phyloP scores from a whole-genome alignment of 2,113 vertebrate genomes.

The Eptesicus fuscus region DNA sequence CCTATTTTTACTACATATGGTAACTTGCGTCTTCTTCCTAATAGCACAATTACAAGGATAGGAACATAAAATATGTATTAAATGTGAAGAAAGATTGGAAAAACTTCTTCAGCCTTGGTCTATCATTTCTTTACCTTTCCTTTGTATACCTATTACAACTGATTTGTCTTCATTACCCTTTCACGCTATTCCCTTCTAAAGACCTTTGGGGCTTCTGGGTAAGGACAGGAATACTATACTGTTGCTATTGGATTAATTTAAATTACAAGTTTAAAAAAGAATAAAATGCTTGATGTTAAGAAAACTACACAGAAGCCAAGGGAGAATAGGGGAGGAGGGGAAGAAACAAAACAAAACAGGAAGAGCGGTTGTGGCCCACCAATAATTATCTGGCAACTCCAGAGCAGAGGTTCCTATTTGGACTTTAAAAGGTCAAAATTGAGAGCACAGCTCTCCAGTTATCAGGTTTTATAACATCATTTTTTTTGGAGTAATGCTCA shows the following conservation, averaged over 20 bases:
- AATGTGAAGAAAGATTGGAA: not conserved
- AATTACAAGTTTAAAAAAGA: not conserved
- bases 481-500: slow-evolving; percentile 25
- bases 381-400: not conserved
- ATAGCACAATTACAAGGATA: slow-evolving; percentile 12
- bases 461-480: not conserved
- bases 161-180: not conserved
- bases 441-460: not conserved
- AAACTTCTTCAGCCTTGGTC: not conserved
- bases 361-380: not conserved
- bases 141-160: not conserved
- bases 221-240: not conserved
- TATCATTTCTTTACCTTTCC: not conserved
- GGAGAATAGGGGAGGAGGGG: not conserved
- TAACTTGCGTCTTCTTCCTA: slow-evolving; percentile 33
- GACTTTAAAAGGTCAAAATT: not conserved
- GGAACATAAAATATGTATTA: not conserved
- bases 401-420: not conserved
- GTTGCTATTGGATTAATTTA: not conserved
- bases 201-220: not conserved
- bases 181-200: not conserved
- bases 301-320: not conserved
- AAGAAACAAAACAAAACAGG: not conserved
- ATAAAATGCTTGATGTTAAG: not conserved
- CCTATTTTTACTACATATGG: not conserved